Evolutionary conservation across 1,140 invertebrate genomes (phyloP).

Genomic region (Ceratosolen solmsi): DNA sequence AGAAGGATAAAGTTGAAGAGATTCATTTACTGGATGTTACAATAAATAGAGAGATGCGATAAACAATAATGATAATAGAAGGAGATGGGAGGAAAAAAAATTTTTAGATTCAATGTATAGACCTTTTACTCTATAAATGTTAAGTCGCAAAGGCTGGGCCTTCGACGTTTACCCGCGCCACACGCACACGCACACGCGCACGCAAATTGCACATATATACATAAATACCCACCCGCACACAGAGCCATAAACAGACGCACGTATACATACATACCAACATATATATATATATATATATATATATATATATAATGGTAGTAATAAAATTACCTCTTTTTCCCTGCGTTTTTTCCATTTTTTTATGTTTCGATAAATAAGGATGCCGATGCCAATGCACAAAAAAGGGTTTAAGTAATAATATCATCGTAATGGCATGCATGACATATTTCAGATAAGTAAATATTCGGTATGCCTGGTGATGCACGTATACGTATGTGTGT

Average conservation of each 20-base stretch:
- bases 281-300: no score
- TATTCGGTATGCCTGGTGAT: background rate
- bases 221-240: no score
- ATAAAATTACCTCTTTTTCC: background rate
- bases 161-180: no score
- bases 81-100: slow-evolving; percentile 40
- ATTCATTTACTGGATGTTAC: background rate
- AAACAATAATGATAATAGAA: background rate
- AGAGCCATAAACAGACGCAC: no score
- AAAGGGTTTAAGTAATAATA: slow-evolving; percentile 30
- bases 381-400: slow-evolving; percentile 7
- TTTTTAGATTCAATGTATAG: slow-evolving; percentile 60
- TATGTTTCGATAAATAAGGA: slow-evolving; percentile 2
- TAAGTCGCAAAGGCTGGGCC: slow-evolving; percentile 62
- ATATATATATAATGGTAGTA: no score
- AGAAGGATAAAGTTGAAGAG: background rate
- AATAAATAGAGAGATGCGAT: background rate
- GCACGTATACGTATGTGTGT: background rate
- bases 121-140: slow-evolving; percentile 51
- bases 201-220: no score
- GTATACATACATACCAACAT: no score
- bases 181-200: no score
- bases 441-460: background rate
- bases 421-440: slow-evolving; percentile 13
- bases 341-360: slow-evolving; percentile 5